phyloP scores from a whole-genome alignment of 1,140 invertebrate genomes.

The Hyphantria cunea region DNA sequence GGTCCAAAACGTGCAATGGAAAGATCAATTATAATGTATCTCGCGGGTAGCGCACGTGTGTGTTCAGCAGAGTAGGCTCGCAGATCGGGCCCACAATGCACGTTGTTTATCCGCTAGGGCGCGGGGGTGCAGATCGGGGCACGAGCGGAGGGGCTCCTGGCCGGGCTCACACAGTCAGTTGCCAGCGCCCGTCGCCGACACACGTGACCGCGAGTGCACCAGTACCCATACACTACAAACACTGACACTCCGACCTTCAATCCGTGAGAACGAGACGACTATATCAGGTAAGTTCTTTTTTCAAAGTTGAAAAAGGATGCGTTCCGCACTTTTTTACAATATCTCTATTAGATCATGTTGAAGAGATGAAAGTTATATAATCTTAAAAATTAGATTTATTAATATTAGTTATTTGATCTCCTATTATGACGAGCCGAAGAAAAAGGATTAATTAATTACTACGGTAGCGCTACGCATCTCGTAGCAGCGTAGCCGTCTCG shows the following conservation, averaged over 20 bases:
- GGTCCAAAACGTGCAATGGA: conserved; percentile 40
- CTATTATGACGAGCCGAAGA: conserved; percentile 6
- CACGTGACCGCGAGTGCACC: conserved; percentile 63
- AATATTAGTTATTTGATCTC: conserved; percentile 8
- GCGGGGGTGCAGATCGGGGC: conserved; percentile 51
- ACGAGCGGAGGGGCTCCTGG: conserved; percentile 66
- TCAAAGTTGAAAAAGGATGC: conserved; percentile 34
- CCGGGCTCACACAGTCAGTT: conserved; percentile 73
- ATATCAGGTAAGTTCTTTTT: conserved; percentile 69
- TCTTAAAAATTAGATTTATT: conserved; percentile 25
- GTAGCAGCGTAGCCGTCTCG: conserved; percentile 39
- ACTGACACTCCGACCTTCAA: conserved; percentile 73
- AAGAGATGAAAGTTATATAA: conserved; percentile 33
- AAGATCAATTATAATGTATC: conserved; percentile 12
- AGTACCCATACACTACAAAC: conserved; percentile 51
- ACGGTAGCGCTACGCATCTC: conserved; percentile 38
- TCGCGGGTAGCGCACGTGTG: conserved; percentile 51
- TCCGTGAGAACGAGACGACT: conserved; percentile 75
- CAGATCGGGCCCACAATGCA: conserved; percentile 78
- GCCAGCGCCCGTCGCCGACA: conserved; percentile 59
- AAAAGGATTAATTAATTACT: conserved; percentile 21
- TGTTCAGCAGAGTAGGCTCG: conserved; percentile 54
- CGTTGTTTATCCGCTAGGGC: conserved; percentile 77
- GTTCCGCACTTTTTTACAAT: conserved; percentile 36
- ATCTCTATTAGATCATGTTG: not conserved